Evolutionary conservation across 1,140 invertebrate species (phyloP).

Genomic region (Wiebesia pumilae): DNA sequence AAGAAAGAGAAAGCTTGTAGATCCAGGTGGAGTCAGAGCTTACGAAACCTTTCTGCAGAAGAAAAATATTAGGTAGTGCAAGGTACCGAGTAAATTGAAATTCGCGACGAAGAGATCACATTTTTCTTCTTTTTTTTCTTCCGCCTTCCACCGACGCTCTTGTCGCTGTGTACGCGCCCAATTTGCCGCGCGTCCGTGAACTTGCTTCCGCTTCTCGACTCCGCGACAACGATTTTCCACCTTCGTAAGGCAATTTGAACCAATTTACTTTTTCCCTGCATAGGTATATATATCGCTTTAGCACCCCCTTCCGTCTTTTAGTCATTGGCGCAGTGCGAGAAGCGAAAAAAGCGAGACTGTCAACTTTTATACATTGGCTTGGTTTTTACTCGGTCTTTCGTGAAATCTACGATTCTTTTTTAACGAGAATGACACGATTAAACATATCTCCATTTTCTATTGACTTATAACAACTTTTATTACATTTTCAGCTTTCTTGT

Average conservation of each 20-base stretch:
- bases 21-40: not conserved
- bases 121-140: not conserved
- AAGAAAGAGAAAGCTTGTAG: not conserved
- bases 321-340: conserved; percentile 17
- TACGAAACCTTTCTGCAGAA: not conserved
- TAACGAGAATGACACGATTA: not conserved
- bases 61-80: not conserved
- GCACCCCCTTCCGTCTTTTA: not conserved
- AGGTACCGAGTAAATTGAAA: not conserved
- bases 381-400: conserved; percentile 15
- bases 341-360: not conserved
- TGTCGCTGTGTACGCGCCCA: conserved; percentile 19
- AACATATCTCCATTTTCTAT: not conserved
- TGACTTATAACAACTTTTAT: too few relatives aligned
- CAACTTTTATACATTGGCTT: conserved; percentile 17
- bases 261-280: conserved; percentile 53
- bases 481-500: too few relatives aligned
- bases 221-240: conserved; percentile 54
- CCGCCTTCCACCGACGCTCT: not conserved
- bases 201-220: conserved; percentile 50
- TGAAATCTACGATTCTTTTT: not conserved
- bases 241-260: conserved; percentile 53
- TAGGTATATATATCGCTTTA: conserved; percentile 14
- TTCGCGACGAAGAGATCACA: conserved; percentile 25
- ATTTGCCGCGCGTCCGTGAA: conserved; percentile 15